phyloP scores from a whole-genome alignment of 2,797 vertebrate species.

The Astyanax mexicanus region DNA sequence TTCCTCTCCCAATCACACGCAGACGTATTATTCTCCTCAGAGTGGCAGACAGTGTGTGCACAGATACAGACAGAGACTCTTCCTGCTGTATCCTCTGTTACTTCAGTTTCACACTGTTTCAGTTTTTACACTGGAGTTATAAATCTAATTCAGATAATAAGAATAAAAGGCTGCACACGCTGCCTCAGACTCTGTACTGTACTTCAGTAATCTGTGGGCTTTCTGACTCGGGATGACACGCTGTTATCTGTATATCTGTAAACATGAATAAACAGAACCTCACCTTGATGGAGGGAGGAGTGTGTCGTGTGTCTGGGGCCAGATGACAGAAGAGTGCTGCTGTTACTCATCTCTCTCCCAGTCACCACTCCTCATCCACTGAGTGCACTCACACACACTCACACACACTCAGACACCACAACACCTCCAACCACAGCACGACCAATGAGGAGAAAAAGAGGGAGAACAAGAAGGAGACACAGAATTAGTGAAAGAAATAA shows the following conservation, averaged over 20 bases:
- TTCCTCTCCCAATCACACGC: too few relatives aligned
- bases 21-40: too few relatives aligned
- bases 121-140: too few relatives aligned
- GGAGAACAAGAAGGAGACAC: not conserved
- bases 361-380: slow-evolving; percentile 51
- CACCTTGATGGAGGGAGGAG: slow-evolving; percentile 33
- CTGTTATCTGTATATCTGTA: not conserved
- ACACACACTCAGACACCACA: slow-evolving; percentile 44
- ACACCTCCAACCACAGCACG: slow-evolving; percentile 31
- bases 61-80: too few relatives aligned
- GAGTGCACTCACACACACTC: slow-evolving; percentile 45
- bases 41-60: too few relatives aligned
- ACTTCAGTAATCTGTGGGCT: too few relatives aligned
- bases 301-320: slow-evolving; percentile 21
- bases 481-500: not conserved
- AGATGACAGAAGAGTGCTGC: slow-evolving; percentile 35
- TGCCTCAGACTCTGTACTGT: too few relatives aligned
- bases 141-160: too few relatives aligned
- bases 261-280: not conserved
- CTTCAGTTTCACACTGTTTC: too few relatives aligned
- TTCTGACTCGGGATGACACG: too few relatives aligned
- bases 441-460: slow-evolving; percentile 28
- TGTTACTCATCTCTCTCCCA: slow-evolving; percentile 43
- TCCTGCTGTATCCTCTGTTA: too few relatives aligned
- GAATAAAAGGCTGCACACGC: too few relatives aligned